Evolutionary conservation across 2,113 vertebrate species (phyloP), one percentile per base, ranked within the genome.

Genomic region (Aepyceros melampus): DNA sequence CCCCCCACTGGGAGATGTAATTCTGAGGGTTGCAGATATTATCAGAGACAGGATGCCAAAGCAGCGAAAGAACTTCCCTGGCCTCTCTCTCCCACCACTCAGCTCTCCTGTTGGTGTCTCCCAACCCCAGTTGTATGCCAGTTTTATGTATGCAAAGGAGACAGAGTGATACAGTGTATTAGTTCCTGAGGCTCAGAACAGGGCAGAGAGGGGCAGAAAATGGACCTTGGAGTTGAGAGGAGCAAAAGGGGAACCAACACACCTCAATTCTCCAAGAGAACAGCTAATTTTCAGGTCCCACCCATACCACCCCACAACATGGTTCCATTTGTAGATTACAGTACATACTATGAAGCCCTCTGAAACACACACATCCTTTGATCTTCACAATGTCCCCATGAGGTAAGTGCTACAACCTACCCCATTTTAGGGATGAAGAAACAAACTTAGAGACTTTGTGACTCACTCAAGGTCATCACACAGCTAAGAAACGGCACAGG

Each of bases 371-470:
- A 51, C 29, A 78, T 27, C 25, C 53, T 90, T 93, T 81, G 87
- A 47, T 83, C 27, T 47, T 96, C 31, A 87, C 40, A 29, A 27
- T 17, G 3, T 78, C 33, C 16, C 19, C 15, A n/a, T 49, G 19
- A 89, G 47, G 25, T 88, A 87, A 93, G 25, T 81, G 74, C 71
- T 82, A 64, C 33, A 8, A 89, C 5, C 58, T 45, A 82, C 27
- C 27, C 27, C 29, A 58, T 43, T 93, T 33, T 56, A 81, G 27
- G 81, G 56, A 74, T 81, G 45, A 93, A 55, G 17, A 94, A 90
- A 53, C 76, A 97, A 98, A 45, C 49, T 92, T 79, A 51, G 67
- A 97, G 33, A 82, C 74, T 84, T n/a, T 96, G 29, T 64, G 33
- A 11, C 17, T 93, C 56, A 36, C 47, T 15, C 29, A 56, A 87